Evolutionary conservation across 2,113 vertebrate species (phyloP).

Genomic region (Dinomys branickii): DNA sequence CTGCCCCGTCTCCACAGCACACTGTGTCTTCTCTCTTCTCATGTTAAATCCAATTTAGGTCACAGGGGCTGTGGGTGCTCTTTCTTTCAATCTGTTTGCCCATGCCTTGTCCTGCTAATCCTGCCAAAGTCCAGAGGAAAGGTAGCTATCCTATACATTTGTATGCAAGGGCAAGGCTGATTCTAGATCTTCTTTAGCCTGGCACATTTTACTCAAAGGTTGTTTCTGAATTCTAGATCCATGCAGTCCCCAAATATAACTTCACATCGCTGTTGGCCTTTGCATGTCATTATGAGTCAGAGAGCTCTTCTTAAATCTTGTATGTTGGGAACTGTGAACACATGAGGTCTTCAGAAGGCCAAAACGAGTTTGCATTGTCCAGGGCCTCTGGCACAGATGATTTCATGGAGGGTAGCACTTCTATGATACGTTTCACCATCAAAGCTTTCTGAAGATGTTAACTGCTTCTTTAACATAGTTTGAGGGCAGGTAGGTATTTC

Average conservation of each 20-base stretch:
- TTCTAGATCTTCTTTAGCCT: not conserved
- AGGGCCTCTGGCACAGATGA: not conserved
- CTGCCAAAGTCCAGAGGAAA: not conserved
- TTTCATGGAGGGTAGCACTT: not conserved
- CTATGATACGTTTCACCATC: not conserved
- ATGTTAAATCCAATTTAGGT: not conserved
- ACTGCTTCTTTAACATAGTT: not conserved
- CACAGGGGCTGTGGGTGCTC: not conserved
- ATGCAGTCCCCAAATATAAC: not conserved
- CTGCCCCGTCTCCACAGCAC: not conserved
- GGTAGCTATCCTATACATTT: not conserved
- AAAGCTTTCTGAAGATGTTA: not conserved
- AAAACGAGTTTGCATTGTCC: not conserved
- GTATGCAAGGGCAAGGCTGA: not conserved
- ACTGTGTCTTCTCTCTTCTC: not conserved
- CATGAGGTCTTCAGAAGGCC: not conserved
- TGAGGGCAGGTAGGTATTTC: not conserved
- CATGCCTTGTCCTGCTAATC: not conserved
- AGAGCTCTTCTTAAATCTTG: not conserved
- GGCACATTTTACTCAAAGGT: not conserved
- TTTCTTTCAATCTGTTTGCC: not conserved
- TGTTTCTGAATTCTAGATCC: conserved; percentile 1
- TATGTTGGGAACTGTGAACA: not conserved
- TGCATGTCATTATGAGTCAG: not conserved
- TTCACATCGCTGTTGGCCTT: conserved; percentile 15